A percentile compares a stretch with the other conserved stretches of the same genome.
phyloP scores from a whole-genome alignment of 2,888 invertebrate species.

The Hecatera dysodea region DNA sequence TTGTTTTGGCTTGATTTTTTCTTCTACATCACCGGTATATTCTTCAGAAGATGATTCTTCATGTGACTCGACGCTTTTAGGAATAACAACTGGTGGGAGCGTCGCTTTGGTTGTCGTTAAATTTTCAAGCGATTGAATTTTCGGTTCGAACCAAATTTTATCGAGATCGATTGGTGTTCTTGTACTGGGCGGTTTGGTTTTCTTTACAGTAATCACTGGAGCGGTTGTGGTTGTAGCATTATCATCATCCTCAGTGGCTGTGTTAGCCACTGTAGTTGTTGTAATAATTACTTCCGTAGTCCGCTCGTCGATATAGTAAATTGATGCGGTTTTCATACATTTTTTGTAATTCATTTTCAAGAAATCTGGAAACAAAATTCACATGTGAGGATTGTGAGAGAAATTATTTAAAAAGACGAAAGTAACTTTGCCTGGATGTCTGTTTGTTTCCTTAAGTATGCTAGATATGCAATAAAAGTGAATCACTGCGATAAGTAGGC shows the following conservation, averaged over 20 bases:
- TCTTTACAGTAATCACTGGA: background rate
- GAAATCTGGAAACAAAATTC: background rate
- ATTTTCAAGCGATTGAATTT: too few species aligned
- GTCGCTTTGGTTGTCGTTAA: too few species aligned
- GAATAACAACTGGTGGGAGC: background rate
- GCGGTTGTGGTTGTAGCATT: background rate
- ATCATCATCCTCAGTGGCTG: background rate
- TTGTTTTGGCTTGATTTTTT: too few species aligned
- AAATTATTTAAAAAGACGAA: background rate
- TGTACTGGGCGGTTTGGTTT: background rate
- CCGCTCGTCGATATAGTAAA: background rate
- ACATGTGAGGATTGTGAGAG: background rate
- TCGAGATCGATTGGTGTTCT: background rate
- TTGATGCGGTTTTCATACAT: background rate
- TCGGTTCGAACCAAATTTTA: background rate
- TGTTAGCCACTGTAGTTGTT: too few species aligned
- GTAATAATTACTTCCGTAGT: background rate
- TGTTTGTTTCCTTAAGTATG: too few species aligned
- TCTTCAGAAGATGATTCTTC: background rate
- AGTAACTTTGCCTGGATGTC: too few species aligned
- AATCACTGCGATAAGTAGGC: too few species aligned
- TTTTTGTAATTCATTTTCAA: background rate
- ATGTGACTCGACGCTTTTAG: too few species aligned
- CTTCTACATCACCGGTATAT: background rate
- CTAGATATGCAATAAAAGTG: too few species aligned